Evolutionary conservation across 2,797 vertebrate genomes (phyloP).

Genomic region (Scyliorhinus canicula): DNA sequence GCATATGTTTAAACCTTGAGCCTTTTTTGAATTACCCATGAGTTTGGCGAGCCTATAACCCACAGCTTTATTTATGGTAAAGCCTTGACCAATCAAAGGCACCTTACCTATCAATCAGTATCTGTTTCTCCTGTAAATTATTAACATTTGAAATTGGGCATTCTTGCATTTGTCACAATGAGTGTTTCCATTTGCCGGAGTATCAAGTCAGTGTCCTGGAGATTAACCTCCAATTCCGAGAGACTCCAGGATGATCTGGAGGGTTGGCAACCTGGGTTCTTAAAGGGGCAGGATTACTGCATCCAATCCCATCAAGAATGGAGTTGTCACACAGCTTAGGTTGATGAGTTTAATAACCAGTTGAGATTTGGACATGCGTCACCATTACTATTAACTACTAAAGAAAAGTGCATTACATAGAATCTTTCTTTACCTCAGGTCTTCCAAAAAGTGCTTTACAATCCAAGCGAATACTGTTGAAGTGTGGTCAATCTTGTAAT

Average conservation of each 20-base stretch:
- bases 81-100: too few relatives aligned
- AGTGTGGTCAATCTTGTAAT: too few relatives aligned
- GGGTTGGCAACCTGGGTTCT: background rate
- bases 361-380: background rate
- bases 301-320: background rate
- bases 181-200: too few relatives aligned
- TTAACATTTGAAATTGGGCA: too few relatives aligned
- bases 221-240: background rate
- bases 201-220: background rate
- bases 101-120: too few relatives aligned
- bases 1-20: too few relatives aligned
- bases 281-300: background rate
- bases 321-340: background rate
- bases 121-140: too few relatives aligned
- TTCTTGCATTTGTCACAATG: too few relatives aligned
- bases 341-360: background rate
- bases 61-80: too few relatives aligned
- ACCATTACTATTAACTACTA: background rate
- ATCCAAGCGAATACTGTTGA: background rate
- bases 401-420: background rate
- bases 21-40: too few relatives aligned
- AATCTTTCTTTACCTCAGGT: background rate
- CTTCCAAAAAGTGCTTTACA: background rate
- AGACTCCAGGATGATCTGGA: background rate
- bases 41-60: too few relatives aligned